Percentiles rank a stretch among this genome's conserved stretches.
Evolutionary conservation across 2,113 vertebrate species (phyloP).

Genomic region (Saguinus midas): DNA sequence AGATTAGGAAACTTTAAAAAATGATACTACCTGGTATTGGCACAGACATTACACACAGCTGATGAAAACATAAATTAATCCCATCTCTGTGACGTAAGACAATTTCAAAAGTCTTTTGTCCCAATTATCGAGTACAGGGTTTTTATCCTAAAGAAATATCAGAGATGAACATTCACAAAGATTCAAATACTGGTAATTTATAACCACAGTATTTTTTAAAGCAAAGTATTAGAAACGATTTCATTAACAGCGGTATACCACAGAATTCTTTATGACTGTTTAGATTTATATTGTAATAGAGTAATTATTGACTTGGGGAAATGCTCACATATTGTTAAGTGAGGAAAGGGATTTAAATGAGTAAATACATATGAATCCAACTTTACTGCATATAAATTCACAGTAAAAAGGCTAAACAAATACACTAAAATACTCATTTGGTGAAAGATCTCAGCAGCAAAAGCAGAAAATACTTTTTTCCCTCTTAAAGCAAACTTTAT

Average conservation of each 20-base stretch:
- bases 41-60: not conserved
- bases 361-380: not conserved
- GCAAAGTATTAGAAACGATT: slow-evolving; percentile 9
- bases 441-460: not conserved
- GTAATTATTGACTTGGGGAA: not conserved
- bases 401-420: not conserved
- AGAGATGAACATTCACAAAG: not conserved
- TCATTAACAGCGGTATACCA: not conserved
- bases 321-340: not conserved
- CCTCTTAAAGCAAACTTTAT: not conserved
- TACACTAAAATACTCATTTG: not conserved
- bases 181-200: not conserved
- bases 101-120: not conserved
- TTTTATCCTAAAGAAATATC: not conserved
- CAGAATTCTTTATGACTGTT: not conserved
- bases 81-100: not conserved
- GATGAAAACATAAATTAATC: not conserved
- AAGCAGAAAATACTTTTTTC: not conserved
- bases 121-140: not conserved
- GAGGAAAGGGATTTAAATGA: not conserved
- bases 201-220: not conserved
- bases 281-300: not conserved
- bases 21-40: not conserved
- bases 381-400: not conserved
- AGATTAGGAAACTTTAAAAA: not conserved